These are phyloP conservation scores for Mesocricetus auratus DNA, from an alignment of 2,113 vertebrate genomes.

Conservation along the genomic window DNA sequence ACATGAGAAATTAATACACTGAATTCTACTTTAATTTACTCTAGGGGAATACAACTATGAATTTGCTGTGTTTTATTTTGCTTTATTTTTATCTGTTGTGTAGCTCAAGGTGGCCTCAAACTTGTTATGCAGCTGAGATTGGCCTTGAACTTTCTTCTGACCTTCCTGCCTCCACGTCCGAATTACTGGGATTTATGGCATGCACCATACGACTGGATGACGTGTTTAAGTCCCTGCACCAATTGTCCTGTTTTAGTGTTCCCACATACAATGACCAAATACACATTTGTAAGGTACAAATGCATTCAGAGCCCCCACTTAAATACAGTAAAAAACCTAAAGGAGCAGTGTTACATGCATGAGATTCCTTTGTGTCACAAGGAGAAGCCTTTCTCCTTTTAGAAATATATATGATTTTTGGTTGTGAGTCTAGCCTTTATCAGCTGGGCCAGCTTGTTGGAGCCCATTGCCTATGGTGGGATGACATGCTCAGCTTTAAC, in stretches of 20 bases:
- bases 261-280: neutral
- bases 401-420: neutral
- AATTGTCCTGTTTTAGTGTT: neutral
- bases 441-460: too few relatives aligned
- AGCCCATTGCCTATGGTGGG: too few relatives aligned
- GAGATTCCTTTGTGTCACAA: neutral
- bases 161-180: neutral
- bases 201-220: neutral
- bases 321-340: neutral
- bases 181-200: neutral
- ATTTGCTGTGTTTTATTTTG: neutral
- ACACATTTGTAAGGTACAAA: neutral
- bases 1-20: neutral
- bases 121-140: neutral
- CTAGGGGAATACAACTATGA: neutral
- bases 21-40: neutral
- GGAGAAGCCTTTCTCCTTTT: neutral
- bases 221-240: neutral
- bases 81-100: neutral
- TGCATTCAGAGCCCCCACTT: constrained; percentile 15
- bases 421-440: too few relatives aligned
- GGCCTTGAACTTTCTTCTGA: neutral
- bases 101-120: neutral
- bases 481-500: too few relatives aligned
- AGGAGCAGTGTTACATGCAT: neutral